A percentile compares a stretch with the other conserved stretches of the same genome.
These are phyloP conservation scores for Zoanthus gigantus DNA, from an alignment of 92 coral and sea anemone genomes.

Conservation along the genomic window DNA sequence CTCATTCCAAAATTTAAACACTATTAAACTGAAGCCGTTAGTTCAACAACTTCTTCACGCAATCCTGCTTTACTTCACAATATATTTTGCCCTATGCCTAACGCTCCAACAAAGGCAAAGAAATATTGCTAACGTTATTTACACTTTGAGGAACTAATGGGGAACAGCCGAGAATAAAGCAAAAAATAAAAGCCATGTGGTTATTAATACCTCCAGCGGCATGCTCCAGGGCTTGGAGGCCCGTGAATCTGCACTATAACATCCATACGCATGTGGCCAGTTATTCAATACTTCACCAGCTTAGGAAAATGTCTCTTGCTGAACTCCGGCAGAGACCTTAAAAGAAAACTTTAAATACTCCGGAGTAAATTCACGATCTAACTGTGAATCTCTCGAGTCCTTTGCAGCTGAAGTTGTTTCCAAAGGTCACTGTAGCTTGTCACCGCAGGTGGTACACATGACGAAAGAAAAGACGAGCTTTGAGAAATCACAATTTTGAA, in stretches of 20 bases:
- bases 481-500: neutral
- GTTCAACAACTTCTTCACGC: too few relatives aligned
- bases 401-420: neutral
- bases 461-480: neutral
- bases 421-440: neutral
- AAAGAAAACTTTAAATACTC: neutral
- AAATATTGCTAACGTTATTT: too few relatives aligned
- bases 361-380: neutral
- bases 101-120: too few relatives aligned
- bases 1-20: too few relatives aligned
- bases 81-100: too few relatives aligned
- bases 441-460: constrained; percentile 17
- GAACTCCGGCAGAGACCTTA: neutral
- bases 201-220: constrained; percentile 41
- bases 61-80: too few relatives aligned
- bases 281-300: neutral
- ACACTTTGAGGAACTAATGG: too few relatives aligned
- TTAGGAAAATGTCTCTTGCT: neutral
- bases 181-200: neutral
- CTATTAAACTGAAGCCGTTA: too few relatives aligned
- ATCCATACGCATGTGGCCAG: constrained; percentile 30
- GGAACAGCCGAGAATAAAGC: too few relatives aligned
- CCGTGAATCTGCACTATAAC: constrained; percentile 40
- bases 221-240: constrained; percentile 47
- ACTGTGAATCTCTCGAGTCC: neutral